phyloP scores from a whole-genome alignment of 2,888 invertebrate genomes.

The Mantis religiosa region DNA sequence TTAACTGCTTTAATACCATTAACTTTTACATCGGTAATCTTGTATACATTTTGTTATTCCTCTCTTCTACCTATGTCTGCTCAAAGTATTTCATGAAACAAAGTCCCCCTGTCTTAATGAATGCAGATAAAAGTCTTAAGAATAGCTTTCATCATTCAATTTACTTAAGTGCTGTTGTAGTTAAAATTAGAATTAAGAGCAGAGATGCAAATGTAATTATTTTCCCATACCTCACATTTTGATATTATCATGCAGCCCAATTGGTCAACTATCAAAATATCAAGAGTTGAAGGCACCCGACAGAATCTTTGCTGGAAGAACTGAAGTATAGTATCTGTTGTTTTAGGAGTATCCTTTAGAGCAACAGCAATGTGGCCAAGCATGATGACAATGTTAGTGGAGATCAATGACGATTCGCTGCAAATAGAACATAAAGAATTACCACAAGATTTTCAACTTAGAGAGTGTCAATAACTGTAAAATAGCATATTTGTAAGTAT shows the following conservation, averaged over 20 bases:
- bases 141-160: no score
- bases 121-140: no score
- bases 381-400: constrained; percentile 95
- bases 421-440: constrained; percentile 35
- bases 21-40: no score
- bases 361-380: constrained; percentile 95
- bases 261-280: constrained; percentile 93
- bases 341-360: constrained; percentile 86
- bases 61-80: no score
- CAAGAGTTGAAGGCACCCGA: constrained; percentile 85
- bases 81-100: no score
- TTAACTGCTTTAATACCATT: no score
- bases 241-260: constrained; percentile 97
- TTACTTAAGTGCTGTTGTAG: neutral
- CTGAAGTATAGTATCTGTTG: constrained; percentile 90
- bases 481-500: no score
- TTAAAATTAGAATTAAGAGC: neutral
- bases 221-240: constrained; percentile 70
- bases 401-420: constrained; percentile 87
- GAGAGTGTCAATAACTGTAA: no score
- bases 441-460: no score
- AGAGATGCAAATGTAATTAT: neutral
- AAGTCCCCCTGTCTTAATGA: no score
- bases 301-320: constrained; percentile 95
- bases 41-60: no score